phyloP scores from a whole-genome alignment of 2,797 vertebrate genomes.

The Melanotaenia trifasciata region DNA sequence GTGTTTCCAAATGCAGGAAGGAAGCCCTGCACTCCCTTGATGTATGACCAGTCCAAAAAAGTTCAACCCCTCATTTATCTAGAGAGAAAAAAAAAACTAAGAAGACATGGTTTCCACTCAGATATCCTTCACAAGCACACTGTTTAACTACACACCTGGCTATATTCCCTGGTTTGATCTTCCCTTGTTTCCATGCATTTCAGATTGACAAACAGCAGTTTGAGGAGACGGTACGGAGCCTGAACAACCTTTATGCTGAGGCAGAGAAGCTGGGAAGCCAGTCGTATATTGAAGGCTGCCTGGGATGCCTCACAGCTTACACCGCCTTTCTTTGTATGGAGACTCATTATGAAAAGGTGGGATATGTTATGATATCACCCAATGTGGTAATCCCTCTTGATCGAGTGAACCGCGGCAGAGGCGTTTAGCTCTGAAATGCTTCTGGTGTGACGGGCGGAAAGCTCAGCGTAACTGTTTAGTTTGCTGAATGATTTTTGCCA shows the following conservation, averaged over 20 bases:
- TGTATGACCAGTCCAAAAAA: conserved; percentile 54
- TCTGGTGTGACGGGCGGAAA: no score
- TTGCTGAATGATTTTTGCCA: no score
- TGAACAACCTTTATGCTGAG: conserved; percentile 94
- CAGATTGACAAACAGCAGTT: conserved; percentile 96
- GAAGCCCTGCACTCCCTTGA: conserved; percentile 53
- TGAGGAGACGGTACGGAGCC: conserved; percentile 91
- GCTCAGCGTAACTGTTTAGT: no score
- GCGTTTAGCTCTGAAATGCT: no score
- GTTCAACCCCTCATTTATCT: conserved; percentile 50
- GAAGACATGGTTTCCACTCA: conserved; percentile 33
- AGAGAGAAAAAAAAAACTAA: conserved; percentile 38
- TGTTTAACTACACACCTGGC: conserved; percentile 11
- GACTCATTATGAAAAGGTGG: conserved; percentile 97
- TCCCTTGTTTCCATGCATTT: conserved; percentile 18
- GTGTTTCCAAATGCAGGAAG: conserved; percentile 49
- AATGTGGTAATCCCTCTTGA: no score
- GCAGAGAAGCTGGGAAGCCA: conserved; percentile 95
- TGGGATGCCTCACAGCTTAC: conserved; percentile 95
- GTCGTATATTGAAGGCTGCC: conserved; percentile 94
- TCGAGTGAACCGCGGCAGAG: no score
- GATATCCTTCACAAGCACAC: conserved; percentile 15
- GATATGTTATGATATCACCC: neutral
- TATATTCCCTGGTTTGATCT: neutral
- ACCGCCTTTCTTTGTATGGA: conserved; percentile 97